These are phyloP conservation scores for Crotalus horridus DNA, from an alignment of 2,113 vertebrate genomes.

Conservation along the genomic window DNA sequence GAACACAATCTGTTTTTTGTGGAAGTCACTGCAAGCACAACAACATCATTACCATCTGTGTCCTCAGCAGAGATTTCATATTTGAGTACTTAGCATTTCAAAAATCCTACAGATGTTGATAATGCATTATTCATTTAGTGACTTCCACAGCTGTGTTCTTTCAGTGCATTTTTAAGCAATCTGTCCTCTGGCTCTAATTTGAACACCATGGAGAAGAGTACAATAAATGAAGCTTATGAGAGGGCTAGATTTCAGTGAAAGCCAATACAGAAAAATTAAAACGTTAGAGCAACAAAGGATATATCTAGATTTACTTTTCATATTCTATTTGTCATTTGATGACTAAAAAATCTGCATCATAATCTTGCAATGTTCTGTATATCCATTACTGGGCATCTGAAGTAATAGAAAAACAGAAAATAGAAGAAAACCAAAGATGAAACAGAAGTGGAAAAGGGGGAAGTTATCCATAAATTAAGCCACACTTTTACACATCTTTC, in stretches of 20 bases:
- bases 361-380: not conserved
- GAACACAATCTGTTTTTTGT: conserved; percentile 27
- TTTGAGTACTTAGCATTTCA: conserved; percentile 55
- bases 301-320: not conserved
- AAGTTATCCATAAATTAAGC: not conserved
- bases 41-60: conserved; percentile 45
- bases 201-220: conserved; percentile 26
- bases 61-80: conserved; percentile 42
- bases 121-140: conserved; percentile 60
- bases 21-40: conserved; percentile 36
- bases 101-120: conserved; percentile 63
- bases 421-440: not conserved
- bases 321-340: conserved; percentile 9
- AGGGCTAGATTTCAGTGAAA: conserved; percentile 11
- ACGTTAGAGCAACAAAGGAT: conserved; percentile 16
- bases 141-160: conserved; percentile 57
- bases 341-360: not conserved
- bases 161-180: conserved; percentile 52
- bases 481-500: not conserved
- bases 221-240: conserved; percentile 35
- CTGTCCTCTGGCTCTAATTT: conserved; percentile 52
- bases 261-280: conserved; percentile 20
- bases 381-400: not conserved
- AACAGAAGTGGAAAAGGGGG: not conserved
- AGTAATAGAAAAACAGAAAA: not conserved